Evolutionary conservation across 2,888 invertebrate genomes (phyloP).

Genomic region (Pristionchus maxplancki): DNA sequence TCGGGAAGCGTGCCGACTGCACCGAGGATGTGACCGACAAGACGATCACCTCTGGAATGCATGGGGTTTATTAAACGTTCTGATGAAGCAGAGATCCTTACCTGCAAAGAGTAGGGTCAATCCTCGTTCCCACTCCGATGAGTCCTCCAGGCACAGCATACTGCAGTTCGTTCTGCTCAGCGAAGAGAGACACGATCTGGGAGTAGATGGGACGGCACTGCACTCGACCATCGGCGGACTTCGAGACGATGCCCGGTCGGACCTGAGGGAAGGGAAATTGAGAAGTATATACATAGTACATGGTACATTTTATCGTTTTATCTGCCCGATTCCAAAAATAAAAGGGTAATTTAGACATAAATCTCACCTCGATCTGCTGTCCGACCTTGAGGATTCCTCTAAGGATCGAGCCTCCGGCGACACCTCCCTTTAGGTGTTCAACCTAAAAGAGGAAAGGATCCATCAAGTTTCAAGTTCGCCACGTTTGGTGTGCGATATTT

Average conservation of each 20-base stretch:
- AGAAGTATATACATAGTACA: not conserved
- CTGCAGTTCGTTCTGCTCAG: conserved; percentile 97
- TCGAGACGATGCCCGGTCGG: conserved; percentile 96
- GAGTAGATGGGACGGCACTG: conserved; percentile 97
- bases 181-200: conserved; percentile 93
- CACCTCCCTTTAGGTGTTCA: conserved; percentile 92
- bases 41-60: conserved; percentile 88
- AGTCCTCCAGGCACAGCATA: conserved; percentile 99
- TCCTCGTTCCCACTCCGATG: conserved; percentile 98
- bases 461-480: not conserved
- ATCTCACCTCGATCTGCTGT: conserved; percentile 91
- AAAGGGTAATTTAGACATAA: too few relatives aligned
- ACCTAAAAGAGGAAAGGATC: conserved; percentile 50
- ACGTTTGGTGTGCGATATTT: too few relatives aligned
- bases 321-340: too few relatives aligned
- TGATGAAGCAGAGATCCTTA: not conserved
- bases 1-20: conserved; percentile 96
- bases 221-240: conserved; percentile 94
- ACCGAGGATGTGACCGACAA: conserved; percentile 94
- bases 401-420: conserved; percentile 97
- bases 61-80: not conserved
- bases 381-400: conserved; percentile 89
- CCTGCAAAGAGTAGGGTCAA: conserved; percentile 95
- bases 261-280: conserved; percentile 77
- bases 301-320: too few relatives aligned